Percentiles rank a stretch among this genome's conserved stretches.
These are phyloP conservation scores for Cosmorhoe ocellata DNA, from an alignment of 2,888 invertebrate species.

Conservation along the genomic window DNA sequence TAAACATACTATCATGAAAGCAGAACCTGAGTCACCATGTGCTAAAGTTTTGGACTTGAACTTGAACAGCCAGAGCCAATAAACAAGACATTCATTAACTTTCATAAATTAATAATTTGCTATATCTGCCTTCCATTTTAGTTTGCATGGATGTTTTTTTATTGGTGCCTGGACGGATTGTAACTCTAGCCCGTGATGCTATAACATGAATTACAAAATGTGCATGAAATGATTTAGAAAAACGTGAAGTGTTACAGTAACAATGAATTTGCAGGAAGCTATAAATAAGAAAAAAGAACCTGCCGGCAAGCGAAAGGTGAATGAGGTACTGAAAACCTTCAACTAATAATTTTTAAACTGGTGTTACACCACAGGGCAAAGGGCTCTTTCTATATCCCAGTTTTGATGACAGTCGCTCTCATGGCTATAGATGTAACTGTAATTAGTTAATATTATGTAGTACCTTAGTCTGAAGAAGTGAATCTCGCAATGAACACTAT, in stretches of 20 bases:
- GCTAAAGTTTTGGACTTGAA: background rate
- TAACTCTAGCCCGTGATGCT: background rate
- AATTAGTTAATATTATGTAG: background rate
- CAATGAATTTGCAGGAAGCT: constrained; percentile 79
- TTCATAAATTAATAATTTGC: no score
- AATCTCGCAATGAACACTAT: background rate
- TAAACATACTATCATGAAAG: no score
- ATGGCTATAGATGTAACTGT: background rate
- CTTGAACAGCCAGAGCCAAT: background rate
- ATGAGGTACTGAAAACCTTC: constrained; percentile 83
- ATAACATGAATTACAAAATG: constrained; percentile 4
- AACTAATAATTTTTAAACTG: constrained; percentile 58
- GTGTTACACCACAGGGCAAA: constrained; percentile 65
- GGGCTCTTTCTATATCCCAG: constrained; percentile 41
- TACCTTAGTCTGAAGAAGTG: background rate
- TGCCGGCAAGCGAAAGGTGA: constrained; percentile 78
- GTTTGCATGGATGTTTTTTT: background rate
- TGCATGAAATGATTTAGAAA: constrained; percentile 19
- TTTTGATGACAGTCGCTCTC: constrained; percentile 4
- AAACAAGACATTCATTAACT: background rate
- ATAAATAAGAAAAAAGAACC: constrained; percentile 79
- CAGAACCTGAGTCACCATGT: background rate
- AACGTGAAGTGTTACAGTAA: constrained; percentile 57
- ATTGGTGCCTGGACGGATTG: background rate
- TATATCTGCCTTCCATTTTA: no score